Evolutionary conservation across 2,113 vertebrate species (phyloP).

Genomic region (Nothocercus julius): DNA sequence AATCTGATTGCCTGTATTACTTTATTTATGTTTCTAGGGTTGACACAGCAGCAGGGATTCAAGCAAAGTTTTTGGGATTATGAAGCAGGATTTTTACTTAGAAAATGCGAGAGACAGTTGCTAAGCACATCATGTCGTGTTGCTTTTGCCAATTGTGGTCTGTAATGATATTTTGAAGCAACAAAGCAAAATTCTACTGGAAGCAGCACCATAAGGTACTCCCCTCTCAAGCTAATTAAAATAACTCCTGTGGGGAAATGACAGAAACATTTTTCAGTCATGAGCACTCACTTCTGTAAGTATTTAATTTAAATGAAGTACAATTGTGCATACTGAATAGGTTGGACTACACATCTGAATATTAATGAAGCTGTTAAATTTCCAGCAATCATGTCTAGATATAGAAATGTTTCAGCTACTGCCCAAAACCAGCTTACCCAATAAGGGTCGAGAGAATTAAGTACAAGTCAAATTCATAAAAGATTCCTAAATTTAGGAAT

Average conservation of each 20-base stretch:
- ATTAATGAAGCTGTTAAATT: slow-evolving; percentile 50
- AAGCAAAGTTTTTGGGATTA: slow-evolving; percentile 41
- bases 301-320: slow-evolving; percentile 68
- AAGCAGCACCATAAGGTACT: slow-evolving; percentile 48
- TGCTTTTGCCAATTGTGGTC: slow-evolving; percentile 28
- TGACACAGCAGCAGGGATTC: neutral
- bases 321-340: slow-evolving; percentile 56
- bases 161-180: slow-evolving; percentile 61
- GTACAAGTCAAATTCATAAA: neutral
- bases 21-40: neutral
- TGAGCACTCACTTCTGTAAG: slow-evolving; percentile 39
- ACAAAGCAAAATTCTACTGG: slow-evolving; percentile 60
- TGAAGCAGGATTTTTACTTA: neutral
- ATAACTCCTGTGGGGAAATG: slow-evolving; percentile 61
- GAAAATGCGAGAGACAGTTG: slow-evolving; percentile 7
- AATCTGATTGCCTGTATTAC: neutral
- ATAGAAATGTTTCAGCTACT: neutral
- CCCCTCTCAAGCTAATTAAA: slow-evolving; percentile 67
- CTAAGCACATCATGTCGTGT: slow-evolving; percentile 19
- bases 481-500: slow-evolving; percentile 4
- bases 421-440: slow-evolving; percentile 3
- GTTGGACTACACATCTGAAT: slow-evolving; percentile 28
- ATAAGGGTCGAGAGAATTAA: neutral
- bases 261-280: slow-evolving; percentile 48
- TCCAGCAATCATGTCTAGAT: slow-evolving; percentile 37